A percentile compares a stretch with the other conserved stretches of the same genome.
These are phyloP conservation scores for Aphidius colemani DNA, from an alignment of 2,888 invertebrate genomes.

Conservation along the genomic window DNA sequence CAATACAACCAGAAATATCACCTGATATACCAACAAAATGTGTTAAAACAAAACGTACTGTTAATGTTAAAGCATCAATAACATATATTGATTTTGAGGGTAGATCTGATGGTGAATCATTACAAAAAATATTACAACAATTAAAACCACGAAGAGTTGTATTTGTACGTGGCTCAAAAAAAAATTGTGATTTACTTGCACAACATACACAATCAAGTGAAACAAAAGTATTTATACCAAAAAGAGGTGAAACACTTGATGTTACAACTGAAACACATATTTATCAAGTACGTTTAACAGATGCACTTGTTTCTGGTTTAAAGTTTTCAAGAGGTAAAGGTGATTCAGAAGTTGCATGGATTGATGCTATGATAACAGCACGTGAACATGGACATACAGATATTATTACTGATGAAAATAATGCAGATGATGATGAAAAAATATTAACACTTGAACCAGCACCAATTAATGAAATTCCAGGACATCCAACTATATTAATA, in stretches of 20 bases:
- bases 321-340: slow-evolving; percentile 82
- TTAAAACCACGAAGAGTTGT: slow-evolving; percentile 72
- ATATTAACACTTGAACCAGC: slow-evolving; percentile 74
- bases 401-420: slow-evolving; percentile 65
- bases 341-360: slow-evolving; percentile 95
- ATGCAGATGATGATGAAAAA: slow-evolving; percentile 61
- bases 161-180: slow-evolving; percentile 73
- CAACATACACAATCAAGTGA: slow-evolving; percentile 72
- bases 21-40: slow-evolving; percentile 91
- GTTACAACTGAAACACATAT: slow-evolving; percentile 98
- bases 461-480: slow-evolving; percentile 64
- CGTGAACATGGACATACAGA: slow-evolving; percentile 62
- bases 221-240: slow-evolving; percentile 82
- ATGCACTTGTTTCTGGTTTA: slow-evolving; percentile 85
- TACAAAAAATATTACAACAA: slow-evolving; percentile 71
- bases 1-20: slow-evolving; percentile 55
- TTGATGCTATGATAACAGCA: slow-evolving; percentile 77
- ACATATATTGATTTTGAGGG: slow-evolving; percentile 98
- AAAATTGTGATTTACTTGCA: slow-evolving; percentile 72
- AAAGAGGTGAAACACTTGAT: slow-evolving; percentile 83
- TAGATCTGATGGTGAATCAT: slow-evolving; percentile 82
- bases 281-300: slow-evolving; percentile 92
- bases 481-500: slow-evolving; percentile 85
- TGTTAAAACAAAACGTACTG: slow-evolving; percentile 72
- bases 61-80: slow-evolving; percentile 82